Evolutionary conservation across 2,113 vertebrate species (phyloP).

Genomic region (Eulacestoma nigropectus): DNA sequence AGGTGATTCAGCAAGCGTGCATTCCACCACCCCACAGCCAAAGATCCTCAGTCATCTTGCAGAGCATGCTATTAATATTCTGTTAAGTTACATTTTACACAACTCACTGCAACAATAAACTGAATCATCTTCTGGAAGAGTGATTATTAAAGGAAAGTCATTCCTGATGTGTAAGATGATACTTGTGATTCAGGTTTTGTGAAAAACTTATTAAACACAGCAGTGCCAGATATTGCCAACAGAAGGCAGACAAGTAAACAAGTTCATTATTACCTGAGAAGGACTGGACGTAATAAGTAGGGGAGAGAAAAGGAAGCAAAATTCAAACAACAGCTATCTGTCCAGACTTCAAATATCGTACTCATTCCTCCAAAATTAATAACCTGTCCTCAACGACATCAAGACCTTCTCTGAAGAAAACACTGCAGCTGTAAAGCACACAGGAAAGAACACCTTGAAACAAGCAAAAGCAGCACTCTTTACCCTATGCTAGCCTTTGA

Average conservation of each 20-base stretch:
- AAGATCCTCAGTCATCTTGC: neutral
- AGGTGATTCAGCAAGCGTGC: neutral
- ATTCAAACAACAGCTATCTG: neutral
- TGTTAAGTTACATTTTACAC: neutral
- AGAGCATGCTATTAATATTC: neutral
- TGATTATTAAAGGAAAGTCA: neutral
- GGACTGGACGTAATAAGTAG: neutral
- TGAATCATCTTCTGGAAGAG: neutral
- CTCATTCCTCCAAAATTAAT: neutral
- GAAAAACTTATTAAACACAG: constrained; percentile 24
- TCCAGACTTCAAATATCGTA: neutral
- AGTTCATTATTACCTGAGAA: constrained; percentile 32
- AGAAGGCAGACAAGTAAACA: constrained; percentile 21
- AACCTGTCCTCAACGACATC: neutral
- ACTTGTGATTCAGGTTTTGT: neutral
- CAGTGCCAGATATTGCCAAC: constrained; percentile 9
- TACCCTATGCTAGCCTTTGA: neutral
- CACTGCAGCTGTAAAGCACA: neutral
- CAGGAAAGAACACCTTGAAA: neutral
- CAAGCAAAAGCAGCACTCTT: neutral
- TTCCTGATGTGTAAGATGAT: neutral
- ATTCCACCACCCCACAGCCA: neutral
- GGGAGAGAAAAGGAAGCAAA: neutral
- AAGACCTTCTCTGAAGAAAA: neutral
- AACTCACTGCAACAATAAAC: neutral